phyloP scores from a whole-genome alignment of 2,888 invertebrate species.

The Tuberolachnus salignus region DNA sequence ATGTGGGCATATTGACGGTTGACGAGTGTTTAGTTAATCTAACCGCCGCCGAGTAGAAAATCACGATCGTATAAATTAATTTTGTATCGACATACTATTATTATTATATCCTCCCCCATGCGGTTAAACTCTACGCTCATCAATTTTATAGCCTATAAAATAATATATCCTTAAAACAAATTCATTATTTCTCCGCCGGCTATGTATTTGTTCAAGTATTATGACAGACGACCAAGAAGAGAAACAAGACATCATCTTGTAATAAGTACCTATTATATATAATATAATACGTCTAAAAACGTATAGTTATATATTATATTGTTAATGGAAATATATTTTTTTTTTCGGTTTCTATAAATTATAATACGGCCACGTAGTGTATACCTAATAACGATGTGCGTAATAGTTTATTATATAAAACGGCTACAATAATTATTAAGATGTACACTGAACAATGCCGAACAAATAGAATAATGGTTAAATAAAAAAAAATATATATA shows the following conservation, averaged over 20 bases:
- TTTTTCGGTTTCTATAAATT: background rate
- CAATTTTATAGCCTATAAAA: background rate
- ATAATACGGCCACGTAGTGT: background rate
- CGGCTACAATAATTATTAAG: background rate
- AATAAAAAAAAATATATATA: no score
- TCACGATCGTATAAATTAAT: background rate
- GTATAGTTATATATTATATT: background rate
- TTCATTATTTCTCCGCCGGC: background rate
- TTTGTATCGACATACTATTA: background rate
- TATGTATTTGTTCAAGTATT: constrained; percentile 9
- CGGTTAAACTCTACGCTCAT: background rate
- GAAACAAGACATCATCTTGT: background rate
- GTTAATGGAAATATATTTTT: constrained; percentile 15
- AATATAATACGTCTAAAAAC: no score
- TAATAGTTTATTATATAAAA: constrained; percentile 2
- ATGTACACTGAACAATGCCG: no score
- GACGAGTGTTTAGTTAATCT: constrained; percentile 6
- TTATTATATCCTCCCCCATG: background rate
- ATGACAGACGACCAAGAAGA: background rate
- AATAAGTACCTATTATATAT: background rate
- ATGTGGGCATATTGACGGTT: background rate
- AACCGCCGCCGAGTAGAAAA: background rate
- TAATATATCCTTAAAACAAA: background rate
- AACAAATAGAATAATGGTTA: no score
- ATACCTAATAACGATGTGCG: background rate